Percentiles rank a stretch among this genome's conserved stretches.
Conservation (phyloP, 2,797 vertebrate species). For the Argya squamiceps region DNA sequence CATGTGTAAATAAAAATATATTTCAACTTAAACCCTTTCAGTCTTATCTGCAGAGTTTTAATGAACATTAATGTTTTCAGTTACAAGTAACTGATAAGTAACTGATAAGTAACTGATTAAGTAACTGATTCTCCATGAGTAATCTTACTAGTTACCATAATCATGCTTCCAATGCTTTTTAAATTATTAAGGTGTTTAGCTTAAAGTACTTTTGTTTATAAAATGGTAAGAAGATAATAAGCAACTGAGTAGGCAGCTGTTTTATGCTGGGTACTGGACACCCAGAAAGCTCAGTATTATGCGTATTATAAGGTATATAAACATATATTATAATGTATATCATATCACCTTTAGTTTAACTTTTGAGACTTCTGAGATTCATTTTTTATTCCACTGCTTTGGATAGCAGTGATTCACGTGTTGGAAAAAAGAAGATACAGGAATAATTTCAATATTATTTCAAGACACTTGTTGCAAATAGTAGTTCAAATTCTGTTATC, state of each 20-base stretch:
- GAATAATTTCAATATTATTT: neutral
- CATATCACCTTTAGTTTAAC: neutral
- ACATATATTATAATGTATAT: neutral
- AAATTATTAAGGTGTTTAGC: constrained; percentile 42
- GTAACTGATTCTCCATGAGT: constrained; percentile 35
- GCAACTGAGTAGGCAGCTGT: neutral
- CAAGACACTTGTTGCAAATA: neutral
- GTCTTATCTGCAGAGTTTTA: constrained; percentile 34
- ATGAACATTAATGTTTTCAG: constrained; percentile 61
- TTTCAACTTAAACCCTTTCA: constrained; percentile 34
- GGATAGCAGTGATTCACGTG: neutral
- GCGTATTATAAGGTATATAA: neutral
- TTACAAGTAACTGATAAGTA: neutral
- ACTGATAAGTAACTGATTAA: neutral
- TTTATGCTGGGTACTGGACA: neutral
- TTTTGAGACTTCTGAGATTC: neutral
- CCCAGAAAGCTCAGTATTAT: neutral
- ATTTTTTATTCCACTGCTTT: neutral
- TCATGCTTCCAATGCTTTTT: constrained; percentile 53
- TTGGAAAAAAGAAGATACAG: neutral
- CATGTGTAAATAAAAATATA: neutral
- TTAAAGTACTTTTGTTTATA: constrained; percentile 61
- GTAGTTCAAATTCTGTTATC: neutral
- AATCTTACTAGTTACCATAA: constrained; percentile 45
- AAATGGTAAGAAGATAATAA: neutral